These are phyloP conservation scores for Drosophila melanica DNA, from an alignment of 1,140 invertebrate species.

Conservation along the genomic window DNA sequence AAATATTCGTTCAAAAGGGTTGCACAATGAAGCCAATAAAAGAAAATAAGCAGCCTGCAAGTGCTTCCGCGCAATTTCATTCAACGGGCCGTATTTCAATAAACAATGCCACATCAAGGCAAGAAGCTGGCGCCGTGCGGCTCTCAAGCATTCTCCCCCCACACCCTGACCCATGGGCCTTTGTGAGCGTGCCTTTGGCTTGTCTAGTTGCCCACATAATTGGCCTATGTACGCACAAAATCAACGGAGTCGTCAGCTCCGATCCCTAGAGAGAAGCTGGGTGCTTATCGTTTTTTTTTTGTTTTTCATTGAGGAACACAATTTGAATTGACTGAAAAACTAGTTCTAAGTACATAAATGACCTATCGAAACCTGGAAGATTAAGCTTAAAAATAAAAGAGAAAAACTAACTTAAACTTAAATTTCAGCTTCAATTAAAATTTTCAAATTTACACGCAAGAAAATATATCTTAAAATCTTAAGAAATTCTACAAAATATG, in stretches of 20 bases:
- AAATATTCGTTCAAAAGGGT: slow-evolving; percentile 51
- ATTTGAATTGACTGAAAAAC: slow-evolving; percentile 7
- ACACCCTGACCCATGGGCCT: not conserved
- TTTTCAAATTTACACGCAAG: no score
- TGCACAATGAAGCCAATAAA: slow-evolving; percentile 75
- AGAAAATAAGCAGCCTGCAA: slow-evolving; percentile 57
- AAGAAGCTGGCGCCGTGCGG: slow-evolving; percentile 38
- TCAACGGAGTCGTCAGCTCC: slow-evolving; percentile 13
- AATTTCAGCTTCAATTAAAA: no score
- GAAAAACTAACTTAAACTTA: no score
- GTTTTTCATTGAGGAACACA: not conserved
- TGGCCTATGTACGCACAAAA: slow-evolving; percentile 29
- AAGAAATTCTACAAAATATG: no score
- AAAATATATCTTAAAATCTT: no score
- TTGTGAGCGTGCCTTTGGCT: slow-evolving; percentile 38
- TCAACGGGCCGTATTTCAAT: slow-evolving; percentile 59
- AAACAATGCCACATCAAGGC: slow-evolving; percentile 73
- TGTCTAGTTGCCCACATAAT: slow-evolving; percentile 49
- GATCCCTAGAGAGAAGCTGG: slow-evolving; percentile 25
- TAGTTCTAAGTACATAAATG: slow-evolving; percentile 27
- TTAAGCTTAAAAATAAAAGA: not conserved
- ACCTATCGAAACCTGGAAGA: slow-evolving; percentile 1
- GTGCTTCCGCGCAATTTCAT: slow-evolving; percentile 77
- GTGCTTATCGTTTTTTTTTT: slow-evolving; percentile 5
- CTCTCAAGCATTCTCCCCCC: slow-evolving; percentile 30